Conservation (phyloP, 2,888 invertebrate species). For the Drosophila monieri region DNA sequence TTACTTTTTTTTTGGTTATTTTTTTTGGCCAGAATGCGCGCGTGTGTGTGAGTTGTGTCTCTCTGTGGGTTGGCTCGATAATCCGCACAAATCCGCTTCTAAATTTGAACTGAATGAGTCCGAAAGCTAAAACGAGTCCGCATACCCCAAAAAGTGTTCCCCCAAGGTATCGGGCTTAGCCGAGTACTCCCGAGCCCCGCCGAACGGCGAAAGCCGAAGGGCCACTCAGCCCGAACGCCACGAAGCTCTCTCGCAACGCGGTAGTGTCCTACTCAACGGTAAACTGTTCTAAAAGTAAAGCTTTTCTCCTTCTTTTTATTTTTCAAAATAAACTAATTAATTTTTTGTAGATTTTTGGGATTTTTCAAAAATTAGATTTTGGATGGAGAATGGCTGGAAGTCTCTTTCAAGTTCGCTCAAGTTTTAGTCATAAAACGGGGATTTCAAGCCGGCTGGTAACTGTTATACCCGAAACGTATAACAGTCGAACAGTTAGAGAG, state of each 20-base stretch:
- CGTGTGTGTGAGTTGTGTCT: slow-evolving; percentile 34
- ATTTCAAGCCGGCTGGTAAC: neutral
- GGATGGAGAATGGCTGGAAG: neutral
- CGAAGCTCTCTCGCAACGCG: slow-evolving; percentile 18
- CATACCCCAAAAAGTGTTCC: slow-evolving; percentile 66
- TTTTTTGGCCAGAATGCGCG: slow-evolving; percentile 9
- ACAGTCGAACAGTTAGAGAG: neutral
- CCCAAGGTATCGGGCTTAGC: slow-evolving; percentile 39
- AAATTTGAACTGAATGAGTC: slow-evolving; percentile 80
- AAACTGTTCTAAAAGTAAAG: slow-evolving; percentile 28
- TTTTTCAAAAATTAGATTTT: neutral
- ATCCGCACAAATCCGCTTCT: slow-evolving; percentile 81
- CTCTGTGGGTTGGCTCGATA: slow-evolving; percentile 32
- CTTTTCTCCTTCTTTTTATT: neutral
- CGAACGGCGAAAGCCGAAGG: slow-evolving; percentile 14
- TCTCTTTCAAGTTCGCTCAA: neutral
- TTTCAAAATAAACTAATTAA: neutral
- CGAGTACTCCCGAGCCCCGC: slow-evolving; percentile 22
- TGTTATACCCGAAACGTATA: neutral
- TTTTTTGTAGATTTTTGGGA: neutral
- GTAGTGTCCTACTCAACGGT: slow-evolving; percentile 26
- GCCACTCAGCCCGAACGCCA: slow-evolving; percentile 4
- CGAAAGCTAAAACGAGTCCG: slow-evolving; percentile 78
- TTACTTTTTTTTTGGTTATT: neutral
- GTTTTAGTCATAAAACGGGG: neutral